Conservation (phyloP, 2,888 invertebrate species). For the Lasioglossum zephyrum region DNA sequence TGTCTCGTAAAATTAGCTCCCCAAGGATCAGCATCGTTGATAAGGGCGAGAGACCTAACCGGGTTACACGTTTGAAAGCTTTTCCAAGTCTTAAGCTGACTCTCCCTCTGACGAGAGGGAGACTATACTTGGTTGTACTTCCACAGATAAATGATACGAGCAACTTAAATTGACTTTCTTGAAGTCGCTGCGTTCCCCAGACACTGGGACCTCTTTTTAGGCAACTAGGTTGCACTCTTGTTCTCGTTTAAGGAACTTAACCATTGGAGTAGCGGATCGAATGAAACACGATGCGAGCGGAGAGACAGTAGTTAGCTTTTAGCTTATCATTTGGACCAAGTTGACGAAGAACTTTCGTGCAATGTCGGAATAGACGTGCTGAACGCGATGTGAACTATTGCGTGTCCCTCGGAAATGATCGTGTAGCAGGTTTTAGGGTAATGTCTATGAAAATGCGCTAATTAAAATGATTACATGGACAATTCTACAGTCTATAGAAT, state of each 20-base stretch:
- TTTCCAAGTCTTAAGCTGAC: neutral
- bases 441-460: neutral
- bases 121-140: neutral
- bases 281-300: neutral
- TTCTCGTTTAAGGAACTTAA: neutral
- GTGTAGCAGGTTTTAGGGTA: neutral
- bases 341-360: neutral
- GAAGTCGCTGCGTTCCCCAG: neutral
- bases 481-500: too few species aligned
- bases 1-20: slow-evolving; percentile 1
- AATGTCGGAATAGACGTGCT: neutral
- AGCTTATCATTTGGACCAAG: neutral
- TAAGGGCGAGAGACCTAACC: slow-evolving; percentile 9
- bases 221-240: neutral
- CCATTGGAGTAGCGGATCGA: neutral
- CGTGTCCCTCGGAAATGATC: neutral
- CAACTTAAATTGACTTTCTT: slow-evolving; percentile 6
- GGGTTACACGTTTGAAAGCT: slow-evolving; percentile 5
- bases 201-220: neutral
- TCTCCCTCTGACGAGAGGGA: neutral
- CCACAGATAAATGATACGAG: neutral
- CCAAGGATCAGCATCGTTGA: neutral
- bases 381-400: neutral
- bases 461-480: neutral
- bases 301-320: neutral